phyloP scores from a whole-genome alignment of 2,888 invertebrate species.

The Dynastes grantii region DNA sequence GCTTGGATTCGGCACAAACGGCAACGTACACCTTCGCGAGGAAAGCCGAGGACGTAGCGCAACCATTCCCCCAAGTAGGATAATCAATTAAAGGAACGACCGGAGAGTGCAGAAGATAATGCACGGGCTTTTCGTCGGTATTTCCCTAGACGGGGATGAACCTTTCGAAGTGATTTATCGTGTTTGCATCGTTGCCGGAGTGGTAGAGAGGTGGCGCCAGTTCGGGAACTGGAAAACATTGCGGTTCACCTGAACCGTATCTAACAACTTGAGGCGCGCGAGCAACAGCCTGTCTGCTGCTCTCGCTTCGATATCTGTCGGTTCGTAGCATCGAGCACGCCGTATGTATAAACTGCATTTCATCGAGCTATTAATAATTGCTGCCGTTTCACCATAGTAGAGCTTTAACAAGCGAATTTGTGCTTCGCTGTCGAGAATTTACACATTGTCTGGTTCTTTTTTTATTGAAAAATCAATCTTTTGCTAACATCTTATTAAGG shows the following conservation, averaged over 20 bases:
- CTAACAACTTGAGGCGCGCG: conserved; percentile 40
- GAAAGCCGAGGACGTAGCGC: conserved; percentile 27
- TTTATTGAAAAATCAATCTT: no score
- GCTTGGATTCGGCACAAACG: conserved; percentile 36
- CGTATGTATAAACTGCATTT: conserved; percentile 25
- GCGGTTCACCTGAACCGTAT: conserved; percentile 48
- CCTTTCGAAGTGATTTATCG: conserved; percentile 57
- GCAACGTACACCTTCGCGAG: conserved; percentile 5
- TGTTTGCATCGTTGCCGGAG: conserved; percentile 50
- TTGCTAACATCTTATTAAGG: no score
- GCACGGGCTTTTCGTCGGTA: conserved; percentile 55
- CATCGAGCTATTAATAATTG: conserved; percentile 27
- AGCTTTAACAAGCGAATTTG: background rate
- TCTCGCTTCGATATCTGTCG: conserved; percentile 17
- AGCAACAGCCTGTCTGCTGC: conserved; percentile 40
- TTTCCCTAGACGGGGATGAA: conserved; percentile 54
- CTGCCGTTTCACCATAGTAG: background rate
- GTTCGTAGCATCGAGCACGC: conserved; percentile 7
- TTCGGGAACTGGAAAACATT: conserved; percentile 43
- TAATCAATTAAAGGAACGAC: conserved; percentile 55
- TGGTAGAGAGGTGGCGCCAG: conserved; percentile 37
- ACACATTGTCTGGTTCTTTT: no score
- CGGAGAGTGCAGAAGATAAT: conserved; percentile 54
- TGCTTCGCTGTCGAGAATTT: no score
- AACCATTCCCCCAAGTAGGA: conserved; percentile 47